Conservation (phyloP, 2,113 vertebrate genomes). For the Nyctibius bracteatus region DNA sequence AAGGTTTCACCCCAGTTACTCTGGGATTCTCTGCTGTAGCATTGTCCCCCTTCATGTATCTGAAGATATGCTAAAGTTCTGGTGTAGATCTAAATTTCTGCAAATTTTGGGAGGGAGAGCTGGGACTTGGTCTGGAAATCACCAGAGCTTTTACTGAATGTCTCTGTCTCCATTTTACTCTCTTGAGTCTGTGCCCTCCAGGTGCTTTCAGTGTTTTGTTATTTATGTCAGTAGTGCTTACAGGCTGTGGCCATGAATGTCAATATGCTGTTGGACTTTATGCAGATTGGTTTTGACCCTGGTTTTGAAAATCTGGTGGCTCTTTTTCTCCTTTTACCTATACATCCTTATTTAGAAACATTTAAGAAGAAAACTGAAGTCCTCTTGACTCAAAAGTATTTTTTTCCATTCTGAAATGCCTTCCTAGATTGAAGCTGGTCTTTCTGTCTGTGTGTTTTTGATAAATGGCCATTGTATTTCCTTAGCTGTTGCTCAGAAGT, state of each 20-base stretch:
- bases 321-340: background rate
- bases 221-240: background rate
- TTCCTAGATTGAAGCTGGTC: background rate
- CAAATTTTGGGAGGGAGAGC: background rate
- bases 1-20: background rate
- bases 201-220: background rate
- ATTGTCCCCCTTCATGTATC: background rate
- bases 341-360: background rate
- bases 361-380: background rate
- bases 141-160: background rate
- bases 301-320: background rate
- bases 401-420: background rate
- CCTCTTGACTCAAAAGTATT: background rate
- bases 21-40: background rate
- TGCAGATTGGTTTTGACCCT: background rate
- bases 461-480: background rate
- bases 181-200: background rate
- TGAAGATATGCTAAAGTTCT: background rate
- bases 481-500: background rate
- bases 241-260: background rate
- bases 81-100: background rate
- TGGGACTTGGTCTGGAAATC: background rate
- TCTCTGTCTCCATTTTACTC: background rate
- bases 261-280: background rate
- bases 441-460: background rate